A percentile compares a stretch with the other conserved stretches of the same genome.
Conservation (phyloP, 2,888 invertebrate species). For the Stramonita haemastoma region DNA sequence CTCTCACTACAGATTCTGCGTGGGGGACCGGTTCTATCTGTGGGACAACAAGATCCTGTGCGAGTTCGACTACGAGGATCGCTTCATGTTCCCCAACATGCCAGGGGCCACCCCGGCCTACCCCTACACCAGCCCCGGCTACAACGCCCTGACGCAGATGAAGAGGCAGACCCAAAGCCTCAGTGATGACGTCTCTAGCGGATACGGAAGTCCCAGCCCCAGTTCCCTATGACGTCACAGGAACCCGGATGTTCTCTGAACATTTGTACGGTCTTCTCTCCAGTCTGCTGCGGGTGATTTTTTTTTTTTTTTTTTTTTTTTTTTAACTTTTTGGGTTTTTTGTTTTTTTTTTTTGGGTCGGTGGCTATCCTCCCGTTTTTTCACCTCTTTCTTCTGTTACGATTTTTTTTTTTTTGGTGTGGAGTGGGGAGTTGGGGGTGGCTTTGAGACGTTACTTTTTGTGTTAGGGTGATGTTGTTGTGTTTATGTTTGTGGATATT, state of each 20-base stretch:
- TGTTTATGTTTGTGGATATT: too few species aligned
- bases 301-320: too few species aligned
- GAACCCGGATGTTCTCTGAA: not conserved
- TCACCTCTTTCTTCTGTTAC: too few species aligned
- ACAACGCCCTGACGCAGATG: conserved; percentile 90
- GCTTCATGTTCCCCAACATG: conserved; percentile 93
- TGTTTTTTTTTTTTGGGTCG: too few species aligned
- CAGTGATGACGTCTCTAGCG: conserved; percentile 86
- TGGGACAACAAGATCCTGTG: conserved; percentile 96
- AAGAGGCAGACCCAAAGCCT: conserved; percentile 78
- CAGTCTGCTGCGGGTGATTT: too few species aligned
- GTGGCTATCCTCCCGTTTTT: too few species aligned
- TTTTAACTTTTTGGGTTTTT: too few species aligned
- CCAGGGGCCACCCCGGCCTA: conserved; percentile 40
- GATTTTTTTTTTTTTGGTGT: too few species aligned
- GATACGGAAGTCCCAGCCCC: conserved; percentile 85
- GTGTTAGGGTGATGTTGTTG: too few species aligned
- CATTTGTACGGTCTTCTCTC: not conserved
- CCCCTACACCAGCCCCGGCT: conserved; percentile 79
- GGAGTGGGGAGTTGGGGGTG: too few species aligned
- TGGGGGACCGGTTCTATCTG: conserved; percentile 94
- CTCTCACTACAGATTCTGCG: conserved; percentile 88
- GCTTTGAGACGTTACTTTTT: too few species aligned
- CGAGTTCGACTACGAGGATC: conserved; percentile 95
- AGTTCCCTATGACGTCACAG: conserved; percentile 65